Base-by-base conservation (phyloP, 1,140 invertebrate genomes). In the Heliconius himera region DNA sequence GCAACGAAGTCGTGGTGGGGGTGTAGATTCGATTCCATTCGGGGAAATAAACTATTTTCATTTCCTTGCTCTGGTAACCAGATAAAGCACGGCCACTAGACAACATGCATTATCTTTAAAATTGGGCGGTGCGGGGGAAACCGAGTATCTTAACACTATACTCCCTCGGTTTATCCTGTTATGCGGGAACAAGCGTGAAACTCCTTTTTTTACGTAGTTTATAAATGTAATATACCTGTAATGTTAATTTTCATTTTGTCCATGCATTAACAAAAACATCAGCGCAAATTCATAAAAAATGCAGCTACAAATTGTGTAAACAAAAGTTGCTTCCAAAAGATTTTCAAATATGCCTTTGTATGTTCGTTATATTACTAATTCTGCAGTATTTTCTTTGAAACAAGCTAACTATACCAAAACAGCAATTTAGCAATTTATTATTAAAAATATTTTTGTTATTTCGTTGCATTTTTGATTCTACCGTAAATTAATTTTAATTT, bases 321-420 rank as follows among this genome's bases (percentile, higher is more conserved):
- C 60, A 66, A 29, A 26, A 66, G 3, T 66, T 26, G 26, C 60
- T 66, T 13, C 29, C 60, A 18, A 66, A 66, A 66, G 60, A 66
- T 29, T 66, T 66, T 29, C 22, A 66, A 66, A 66, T 29, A 66
- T 66, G 60, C 60, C n/a, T n/a, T n/a, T 66, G 60, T 29, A 66
- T 16, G 22, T 26, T 26, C 60, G 60, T 66, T 66, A 29, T 66
- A 66, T 66, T 60, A 60, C 8, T 66, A 66, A 66, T 66, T 66
- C 3, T 66, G 60, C 60, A 66, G 13, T 66, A 29, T 66, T 66
- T 66, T 29, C 60, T 66, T 66, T 66, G 60, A 16, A 66, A 16
- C 5, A 29, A 29, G 60, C 60, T 16, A 29, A 13, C 16, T 26
- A 29, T 66, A 11, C 60, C 26, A 1, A 66, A 29, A 66, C 26